Percentiles rank a stretch among this genome's conserved stretches.
Evolutionary conservation across 2,888 invertebrate species (phyloP).

Genomic region (Epirrhoe tristata): DNA sequence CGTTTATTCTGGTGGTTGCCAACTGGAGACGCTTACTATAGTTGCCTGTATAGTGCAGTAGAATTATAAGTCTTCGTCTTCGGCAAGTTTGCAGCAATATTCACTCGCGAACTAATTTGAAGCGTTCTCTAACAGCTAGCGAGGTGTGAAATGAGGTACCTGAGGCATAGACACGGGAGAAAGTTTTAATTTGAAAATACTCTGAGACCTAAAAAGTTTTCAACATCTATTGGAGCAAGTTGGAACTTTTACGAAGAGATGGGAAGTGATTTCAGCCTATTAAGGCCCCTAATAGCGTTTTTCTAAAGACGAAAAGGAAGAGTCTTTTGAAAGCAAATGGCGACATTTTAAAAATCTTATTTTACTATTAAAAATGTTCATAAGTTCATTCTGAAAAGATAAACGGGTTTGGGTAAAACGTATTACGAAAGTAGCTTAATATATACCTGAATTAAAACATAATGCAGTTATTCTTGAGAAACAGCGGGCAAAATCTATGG

Average conservation of each 20-base stretch:
- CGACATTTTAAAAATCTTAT: no score
- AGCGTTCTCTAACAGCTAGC: slow-evolving; percentile 15
- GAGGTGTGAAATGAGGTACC: slow-evolving; percentile 31
- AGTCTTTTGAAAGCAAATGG: background rate
- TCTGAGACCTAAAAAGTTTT: background rate
- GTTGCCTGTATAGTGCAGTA: background rate
- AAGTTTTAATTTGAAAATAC: slow-evolving; percentile 25
- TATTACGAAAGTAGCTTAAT: no score
- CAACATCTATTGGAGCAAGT: background rate
- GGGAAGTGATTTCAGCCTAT: background rate
- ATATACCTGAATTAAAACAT: no score
- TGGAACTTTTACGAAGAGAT: background rate
- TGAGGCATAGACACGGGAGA: slow-evolving; percentile 13
- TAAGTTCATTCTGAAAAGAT: no score
- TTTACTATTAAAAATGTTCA: no score
- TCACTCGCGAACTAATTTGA: slow-evolving; percentile 25
- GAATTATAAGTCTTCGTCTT: slow-evolving; percentile 16
- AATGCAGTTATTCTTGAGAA: no score
- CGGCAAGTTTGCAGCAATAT: slow-evolving; percentile 6
- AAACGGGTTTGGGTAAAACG: no score
- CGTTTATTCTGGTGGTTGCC: no score
- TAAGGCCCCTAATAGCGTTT: no score
- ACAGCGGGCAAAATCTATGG: no score
- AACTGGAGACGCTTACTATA: background rate
- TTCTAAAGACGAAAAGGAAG: no score